Evolutionary conservation across 1,140 invertebrate genomes (phyloP), one percentile per base, ranked within the genome.

Genomic region (Trichogramma pretiosum): DNA sequence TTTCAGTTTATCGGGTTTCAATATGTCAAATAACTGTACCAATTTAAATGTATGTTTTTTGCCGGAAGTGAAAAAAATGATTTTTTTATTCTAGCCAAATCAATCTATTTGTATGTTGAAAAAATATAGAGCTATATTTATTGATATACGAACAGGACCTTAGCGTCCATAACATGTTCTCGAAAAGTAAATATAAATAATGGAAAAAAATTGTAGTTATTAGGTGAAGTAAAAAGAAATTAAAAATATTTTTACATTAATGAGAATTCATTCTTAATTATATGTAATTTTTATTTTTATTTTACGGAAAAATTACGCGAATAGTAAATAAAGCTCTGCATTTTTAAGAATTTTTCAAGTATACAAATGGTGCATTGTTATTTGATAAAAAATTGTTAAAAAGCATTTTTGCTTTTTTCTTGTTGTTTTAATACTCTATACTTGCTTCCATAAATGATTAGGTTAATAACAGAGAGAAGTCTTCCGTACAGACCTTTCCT

Each of bases 1-100:
- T 38, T 47, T 42, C 5, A 46, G 48, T 40, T 42, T 49, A 40
- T 50, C 43, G 40, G 41, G 45, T 30, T 44, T 28, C 36, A 30
- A 14, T 32, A 11, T 18, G 18, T 11, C 23, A 43, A 19, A 43
- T 28, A 21, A 19, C 32, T 43, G 41, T 30, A 21, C 32, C 13
- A 26, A 30, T 32, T 43, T 28, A 32, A 43, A 35, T 30, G 42
- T 34, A 14, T 33, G 5, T 30, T 53, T 33, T 30, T 26, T 46
- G 16, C 13, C 26, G 24, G 30, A 43, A 36, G 33, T 36, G 16
- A 24, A 17, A 38, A 11, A 16, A 39, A 22, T 34, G 11, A 51
- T 41, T 26, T 34, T 49, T 49, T 24, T 10, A 34, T 17, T 34
- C 39, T 3, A 14, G 28, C 0, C 30, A 1, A 19, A 18, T 21